These are phyloP conservation scores for Zaprionus capensis DNA, from an alignment of 1,140 invertebrate species.

Conservation along the genomic window DNA sequence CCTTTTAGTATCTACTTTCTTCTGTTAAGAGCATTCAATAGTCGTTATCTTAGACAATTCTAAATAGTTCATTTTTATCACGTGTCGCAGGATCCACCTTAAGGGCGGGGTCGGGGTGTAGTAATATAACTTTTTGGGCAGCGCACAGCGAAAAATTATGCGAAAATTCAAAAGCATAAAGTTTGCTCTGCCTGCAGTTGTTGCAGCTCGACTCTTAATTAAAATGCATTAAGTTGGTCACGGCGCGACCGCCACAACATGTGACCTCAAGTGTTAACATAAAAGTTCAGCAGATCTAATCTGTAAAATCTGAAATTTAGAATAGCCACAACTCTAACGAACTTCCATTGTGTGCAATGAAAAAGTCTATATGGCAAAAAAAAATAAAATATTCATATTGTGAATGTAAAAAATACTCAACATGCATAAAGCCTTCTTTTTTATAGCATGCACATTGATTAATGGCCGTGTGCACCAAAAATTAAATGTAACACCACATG, in stretches of 20 bases:
- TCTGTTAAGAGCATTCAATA: slow-evolving; percentile 8
- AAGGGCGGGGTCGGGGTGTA: neutral
- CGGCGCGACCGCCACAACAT: slow-evolving; percentile 33
- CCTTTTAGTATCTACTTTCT: neutral
- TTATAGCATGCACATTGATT: slow-evolving; percentile 43
- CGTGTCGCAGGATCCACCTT: neutral
- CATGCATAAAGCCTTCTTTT: slow-evolving; percentile 30
- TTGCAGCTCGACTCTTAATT: slow-evolving; percentile 50
- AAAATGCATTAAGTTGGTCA: slow-evolving; percentile 62
- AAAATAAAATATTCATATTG: slow-evolving; percentile 8
- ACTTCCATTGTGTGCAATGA: slow-evolving; percentile 26
- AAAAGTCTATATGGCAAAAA: neutral
- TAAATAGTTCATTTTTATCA: slow-evolving; percentile 33
- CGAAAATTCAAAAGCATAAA: slow-evolving; percentile 61
- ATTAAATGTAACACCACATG: slow-evolving; percentile 54
- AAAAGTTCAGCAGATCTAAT: slow-evolving; percentile 38
- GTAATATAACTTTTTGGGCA: slow-evolving; percentile 26
- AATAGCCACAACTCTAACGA: slow-evolving; percentile 34
- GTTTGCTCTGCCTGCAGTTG: slow-evolving; percentile 42
- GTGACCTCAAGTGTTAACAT: slow-evolving; percentile 56
- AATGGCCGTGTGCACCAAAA: slow-evolving; percentile 42
- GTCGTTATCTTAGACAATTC: slow-evolving; percentile 2
- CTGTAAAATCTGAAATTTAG: slow-evolving; percentile 41
- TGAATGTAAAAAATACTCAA: neutral
- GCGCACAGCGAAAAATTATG: slow-evolving; percentile 40